Evolutionary conservation across 2,797 vertebrate species (phyloP).

Genomic region (Anableps anableps): DNA sequence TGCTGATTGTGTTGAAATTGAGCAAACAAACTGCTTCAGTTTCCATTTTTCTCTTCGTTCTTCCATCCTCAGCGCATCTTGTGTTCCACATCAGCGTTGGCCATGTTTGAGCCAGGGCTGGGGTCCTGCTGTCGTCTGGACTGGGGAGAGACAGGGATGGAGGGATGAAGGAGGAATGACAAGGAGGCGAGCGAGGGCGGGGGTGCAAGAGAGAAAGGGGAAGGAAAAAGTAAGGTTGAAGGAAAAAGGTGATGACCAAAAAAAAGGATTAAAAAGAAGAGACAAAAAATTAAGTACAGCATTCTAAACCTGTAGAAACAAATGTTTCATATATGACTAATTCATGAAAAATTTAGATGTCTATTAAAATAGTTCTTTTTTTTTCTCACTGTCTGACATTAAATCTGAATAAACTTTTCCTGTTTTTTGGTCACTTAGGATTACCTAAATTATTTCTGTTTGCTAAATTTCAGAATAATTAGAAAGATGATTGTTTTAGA

Average conservation of each 20-base stretch:
- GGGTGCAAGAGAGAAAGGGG: neutral
- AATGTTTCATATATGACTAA: neutral
- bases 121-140: constrained; percentile 98
- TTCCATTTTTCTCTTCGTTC: constrained; percentile 41
- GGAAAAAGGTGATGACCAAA: neutral
- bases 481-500: neutral
- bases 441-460: neutral
- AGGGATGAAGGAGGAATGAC: constrained; percentile 37
- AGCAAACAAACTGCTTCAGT: constrained; percentile 37
- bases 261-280: constrained; percentile 27
- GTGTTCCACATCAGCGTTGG: constrained; percentile 90
- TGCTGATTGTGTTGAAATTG: constrained; percentile 61
- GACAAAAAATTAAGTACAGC: constrained; percentile 64
- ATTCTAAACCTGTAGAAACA: neutral
- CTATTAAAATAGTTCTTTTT: neutral
- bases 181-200: neutral
- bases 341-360: neutral
- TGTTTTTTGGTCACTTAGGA: neutral
- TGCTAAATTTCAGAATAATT: neutral
- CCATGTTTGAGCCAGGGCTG: constrained; percentile 94
- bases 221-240: neutral
- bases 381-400: neutral
- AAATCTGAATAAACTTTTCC: neutral
- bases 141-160: constrained; percentile 79
- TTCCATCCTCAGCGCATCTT: constrained; percentile 88